phyloP scores from a whole-genome alignment of 2,113 vertebrate species.

The Calcarius ornatus region DNA sequence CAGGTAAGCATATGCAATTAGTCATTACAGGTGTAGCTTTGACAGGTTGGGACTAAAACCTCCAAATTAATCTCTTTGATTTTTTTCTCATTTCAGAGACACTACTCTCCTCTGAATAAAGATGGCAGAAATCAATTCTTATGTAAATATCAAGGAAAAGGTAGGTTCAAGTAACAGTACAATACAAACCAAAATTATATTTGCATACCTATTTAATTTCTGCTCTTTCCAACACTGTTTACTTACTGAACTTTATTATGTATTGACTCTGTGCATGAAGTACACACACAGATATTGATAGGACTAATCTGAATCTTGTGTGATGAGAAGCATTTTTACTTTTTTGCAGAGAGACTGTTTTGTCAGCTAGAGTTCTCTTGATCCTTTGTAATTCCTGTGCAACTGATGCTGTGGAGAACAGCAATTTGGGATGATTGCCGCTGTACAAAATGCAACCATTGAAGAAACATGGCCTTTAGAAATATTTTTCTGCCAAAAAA shows the following conservation, averaged over 20 bases:
- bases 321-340: not conserved
- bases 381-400: not conserved
- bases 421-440: not conserved
- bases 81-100: slow-evolving; percentile 16
- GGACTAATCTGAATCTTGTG: not conserved
- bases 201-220: not conserved
- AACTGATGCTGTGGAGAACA: not conserved
- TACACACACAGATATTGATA: not conserved
- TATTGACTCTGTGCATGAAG: not conserved
- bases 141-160: slow-evolving; percentile 81
- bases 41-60: not conserved
- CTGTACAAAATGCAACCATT: not conserved
- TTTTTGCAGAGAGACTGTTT: not conserved
- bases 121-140: slow-evolving; percentile 76
- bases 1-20: not conserved
- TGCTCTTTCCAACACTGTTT: not conserved
- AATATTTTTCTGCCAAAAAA: not conserved
- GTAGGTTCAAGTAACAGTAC: slow-evolving; percentile 47
- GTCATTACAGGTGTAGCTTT: not conserved
- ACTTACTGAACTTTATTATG: not conserved
- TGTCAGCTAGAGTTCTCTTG: not conserved
- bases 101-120: slow-evolving; percentile 27
- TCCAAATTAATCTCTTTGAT: not conserved
- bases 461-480: not conserved
- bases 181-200: not conserved